Percentiles rank a stretch among this genome's conserved stretches.
Conservation (phyloP, 2,797 vertebrate genomes). For the Hylomyscus alleni region DNA sequence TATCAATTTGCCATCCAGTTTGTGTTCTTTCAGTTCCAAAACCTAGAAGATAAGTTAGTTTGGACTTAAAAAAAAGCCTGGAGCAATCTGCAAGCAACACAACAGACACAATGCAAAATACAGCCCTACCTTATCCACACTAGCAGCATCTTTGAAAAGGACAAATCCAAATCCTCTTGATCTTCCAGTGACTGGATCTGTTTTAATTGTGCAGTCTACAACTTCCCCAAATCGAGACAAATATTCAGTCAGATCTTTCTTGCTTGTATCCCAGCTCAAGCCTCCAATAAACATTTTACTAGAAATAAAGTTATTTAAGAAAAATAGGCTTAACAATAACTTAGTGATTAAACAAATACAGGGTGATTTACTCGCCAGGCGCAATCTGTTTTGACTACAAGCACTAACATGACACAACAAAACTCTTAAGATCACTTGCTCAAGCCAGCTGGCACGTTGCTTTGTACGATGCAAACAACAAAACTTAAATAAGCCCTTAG, state of each 20-base stretch:
- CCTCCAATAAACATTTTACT: conserved; percentile 96
- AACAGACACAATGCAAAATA: rapidly evolving
- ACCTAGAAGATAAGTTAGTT: conserved; percentile 88
- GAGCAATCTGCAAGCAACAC: background rate
- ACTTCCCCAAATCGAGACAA: conserved; percentile 94
- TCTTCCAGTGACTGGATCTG: conserved; percentile 93
- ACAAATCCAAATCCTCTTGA: conserved; percentile 95
- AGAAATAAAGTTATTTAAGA: conserved; percentile 42
- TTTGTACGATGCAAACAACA: background rate
- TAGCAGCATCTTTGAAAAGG: conserved; percentile 94
- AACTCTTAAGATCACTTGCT: background rate
- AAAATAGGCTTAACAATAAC: conserved; percentile 4
- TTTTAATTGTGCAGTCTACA: conserved; percentile 95
- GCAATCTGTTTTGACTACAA: background rate
- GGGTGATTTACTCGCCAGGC: rapidly evolving
- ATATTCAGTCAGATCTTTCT: conserved; percentile 94
- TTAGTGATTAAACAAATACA: background rate
- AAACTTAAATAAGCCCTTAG: background rate
- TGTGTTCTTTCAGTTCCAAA: conserved; percentile 94
- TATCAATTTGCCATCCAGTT: conserved; percentile 94
- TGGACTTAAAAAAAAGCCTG: background rate
- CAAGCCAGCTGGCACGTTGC: background rate
- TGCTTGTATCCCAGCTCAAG: conserved; percentile 95
- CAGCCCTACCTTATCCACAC: conserved; percentile 92
- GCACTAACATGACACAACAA: background rate